Base-by-base conservation (phyloP, 2,113 vertebrate genomes). In the Clarias batrachus region DNA sequence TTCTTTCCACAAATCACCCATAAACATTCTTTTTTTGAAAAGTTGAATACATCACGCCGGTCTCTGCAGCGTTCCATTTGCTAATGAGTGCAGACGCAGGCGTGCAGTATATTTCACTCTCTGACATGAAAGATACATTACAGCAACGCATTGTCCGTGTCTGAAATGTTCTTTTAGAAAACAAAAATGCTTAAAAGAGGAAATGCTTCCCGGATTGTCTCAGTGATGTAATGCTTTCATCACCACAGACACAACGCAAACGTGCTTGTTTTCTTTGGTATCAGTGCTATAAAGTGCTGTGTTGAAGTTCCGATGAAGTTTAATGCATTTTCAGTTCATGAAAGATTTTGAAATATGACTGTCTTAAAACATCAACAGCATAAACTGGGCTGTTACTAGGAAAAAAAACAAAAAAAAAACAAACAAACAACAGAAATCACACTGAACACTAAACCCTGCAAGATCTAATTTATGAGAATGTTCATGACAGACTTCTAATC, bases 1-100 rank as follows among this genome's bases (percentile, higher is more conserved):
- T 88, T 89, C 79, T 90, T 92, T 92, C 91, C 92, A 89, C 85
- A 89, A 76, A 76, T 74, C 71, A 21, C 3, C 71, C 19, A 48
- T 48, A 74, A 48, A 48, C 48, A 48, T n/a, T 74, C 37, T 74
- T 37, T 25, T 74, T 25, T 48, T 25, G 12, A 13, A 48, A 74
- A 74, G 9, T 23, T 11, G 12, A 48, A 74, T 74, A 23, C 21
- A 73, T 73, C 71, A 73, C 9, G 41, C 11, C 71, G 11, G 71
- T 0, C 7, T 41, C 21, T 23, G 37, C 9, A 48, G 3, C 12
- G 8, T 73, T 73, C 37, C 37, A 48, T 73, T 48, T n/a, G 4
- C 23, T 54, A 54, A 71, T 8, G 30, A 71, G 5, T 37, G 30
- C 68, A 37, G 68, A 33, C 7, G 5, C 71, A 23, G 19, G 10